Conservation (phyloP, 2,888 invertebrate genomes). For the Girardia tigrina region DNA sequence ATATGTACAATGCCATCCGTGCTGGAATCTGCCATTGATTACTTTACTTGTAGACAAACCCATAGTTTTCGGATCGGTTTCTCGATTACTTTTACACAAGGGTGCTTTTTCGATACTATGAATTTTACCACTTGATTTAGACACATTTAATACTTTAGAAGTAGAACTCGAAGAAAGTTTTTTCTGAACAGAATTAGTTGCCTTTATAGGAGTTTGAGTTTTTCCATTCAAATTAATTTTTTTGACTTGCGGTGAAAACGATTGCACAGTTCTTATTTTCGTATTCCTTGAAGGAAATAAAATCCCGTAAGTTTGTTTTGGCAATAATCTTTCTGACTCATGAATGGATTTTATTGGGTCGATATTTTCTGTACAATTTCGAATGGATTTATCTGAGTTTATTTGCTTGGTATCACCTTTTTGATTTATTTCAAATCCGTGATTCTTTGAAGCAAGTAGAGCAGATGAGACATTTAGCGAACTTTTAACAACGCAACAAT, state of each 20-base stretch:
- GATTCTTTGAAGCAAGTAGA: background rate
- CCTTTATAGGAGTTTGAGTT: background rate
- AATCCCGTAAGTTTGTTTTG: background rate
- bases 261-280: background rate
- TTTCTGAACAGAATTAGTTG: background rate
- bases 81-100: too few species aligned
- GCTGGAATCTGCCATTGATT: background rate
- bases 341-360: background rate
- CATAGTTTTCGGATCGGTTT: background rate
- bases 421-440: conserved; percentile 11
- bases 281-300: background rate
- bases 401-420: background rate
- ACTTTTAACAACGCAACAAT: background rate
- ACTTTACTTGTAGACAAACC: background rate
- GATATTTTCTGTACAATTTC: background rate
- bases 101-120: too few species aligned
- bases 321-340: background rate
- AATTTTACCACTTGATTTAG: background rate
- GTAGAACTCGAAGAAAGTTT: background rate
- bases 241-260: background rate
- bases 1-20: conserved; percentile 13
- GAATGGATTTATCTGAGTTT: too few species aligned
- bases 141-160: background rate
- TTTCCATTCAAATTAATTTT: background rate
- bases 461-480: background rate